Evolutionary conservation across 2,113 vertebrate species (phyloP), one percentile per base, ranked within the genome.

Genomic region (Siniperca chuatsi): DNA sequence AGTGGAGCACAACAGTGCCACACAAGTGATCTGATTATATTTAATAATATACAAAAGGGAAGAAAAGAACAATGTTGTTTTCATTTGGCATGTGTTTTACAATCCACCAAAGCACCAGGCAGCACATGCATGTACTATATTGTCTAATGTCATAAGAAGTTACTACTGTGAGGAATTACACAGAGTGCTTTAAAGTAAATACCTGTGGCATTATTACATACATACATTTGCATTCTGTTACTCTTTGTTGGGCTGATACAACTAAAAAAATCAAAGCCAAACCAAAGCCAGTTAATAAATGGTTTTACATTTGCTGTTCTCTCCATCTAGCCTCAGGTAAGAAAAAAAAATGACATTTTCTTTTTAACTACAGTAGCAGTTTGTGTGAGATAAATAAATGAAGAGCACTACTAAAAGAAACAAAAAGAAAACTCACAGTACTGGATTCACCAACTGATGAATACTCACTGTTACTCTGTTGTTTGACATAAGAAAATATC

Each of bases 371-470:
- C 52, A 46, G 2, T 25, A 46, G 37, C 15, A 10, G 23, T 52
- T 46, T 69, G 10, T 68, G n/a, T n/a, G 35, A 25, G 48, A 71
- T 65, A 25, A 57, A 65, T 64, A 64, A 78, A 62, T 64, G 25
- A 76, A 35, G 40, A 64, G 21, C 42, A 33, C 25, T 13, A 46
- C 4, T 7, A n/a, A 20, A 33, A 73, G 33, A 55, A 23, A 23
- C 16, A 70, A 70, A 70, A 1, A 37, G 33, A 64, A 33, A 64
- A 16, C 46, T 33, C 20, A 16, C 8, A 20, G 18, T 18, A 5
- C 73, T 23, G 11, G 25, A 62, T 15, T 60, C 23, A 46, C 35
- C 55, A 74, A 21, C 23, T 3, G 9, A 48, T 62, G 25, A 23
- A 62, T 33, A 35, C 48, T 48, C 37, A 8, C 29, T 18, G 15